phyloP scores from a whole-genome alignment of 2,888 invertebrate genomes.

The Euplagia quadripunctaria region DNA sequence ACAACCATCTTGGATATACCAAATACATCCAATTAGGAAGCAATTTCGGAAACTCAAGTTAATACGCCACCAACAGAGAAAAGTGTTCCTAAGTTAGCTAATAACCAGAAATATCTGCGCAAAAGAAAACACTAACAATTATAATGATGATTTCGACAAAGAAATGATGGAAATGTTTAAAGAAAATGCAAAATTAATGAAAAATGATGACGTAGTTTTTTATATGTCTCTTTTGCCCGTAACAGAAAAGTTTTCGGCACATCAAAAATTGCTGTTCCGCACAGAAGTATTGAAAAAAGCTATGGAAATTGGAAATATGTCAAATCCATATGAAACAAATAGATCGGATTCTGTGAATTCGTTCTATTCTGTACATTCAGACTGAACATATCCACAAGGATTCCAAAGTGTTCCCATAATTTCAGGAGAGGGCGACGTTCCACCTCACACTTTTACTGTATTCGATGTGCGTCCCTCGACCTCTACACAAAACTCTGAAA shows the following conservation, averaged over 20 bases:
- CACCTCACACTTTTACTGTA: too few relatives aligned
- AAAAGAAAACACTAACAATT: neutral
- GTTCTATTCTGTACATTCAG: neutral
- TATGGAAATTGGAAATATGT: slow-evolving; percentile 33
- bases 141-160: neutral
- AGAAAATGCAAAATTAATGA: neutral
- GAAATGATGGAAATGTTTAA: neutral
- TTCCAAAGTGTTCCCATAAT: too few relatives aligned
- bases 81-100: too few relatives aligned
- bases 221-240: slow-evolving; percentile 38
- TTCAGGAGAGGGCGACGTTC: too few relatives aligned
- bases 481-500: neutral
- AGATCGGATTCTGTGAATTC: neutral
- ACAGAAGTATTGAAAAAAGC: slow-evolving; percentile 42
- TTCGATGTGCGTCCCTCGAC: too few relatives aligned
- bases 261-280: slow-evolving; percentile 41
- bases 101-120: neutral
- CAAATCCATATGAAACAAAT: neutral
- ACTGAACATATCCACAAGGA: too few relatives aligned
- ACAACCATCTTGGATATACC: too few relatives aligned
- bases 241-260: slow-evolving; percentile 37
- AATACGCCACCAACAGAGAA: too few relatives aligned
- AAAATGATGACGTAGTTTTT: slow-evolving; percentile 1
- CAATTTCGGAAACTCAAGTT: too few relatives aligned
- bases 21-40: too few relatives aligned